Base-by-base conservation (phyloP, 2,888 invertebrate species). In the Diabrotica balteata region DNA sequence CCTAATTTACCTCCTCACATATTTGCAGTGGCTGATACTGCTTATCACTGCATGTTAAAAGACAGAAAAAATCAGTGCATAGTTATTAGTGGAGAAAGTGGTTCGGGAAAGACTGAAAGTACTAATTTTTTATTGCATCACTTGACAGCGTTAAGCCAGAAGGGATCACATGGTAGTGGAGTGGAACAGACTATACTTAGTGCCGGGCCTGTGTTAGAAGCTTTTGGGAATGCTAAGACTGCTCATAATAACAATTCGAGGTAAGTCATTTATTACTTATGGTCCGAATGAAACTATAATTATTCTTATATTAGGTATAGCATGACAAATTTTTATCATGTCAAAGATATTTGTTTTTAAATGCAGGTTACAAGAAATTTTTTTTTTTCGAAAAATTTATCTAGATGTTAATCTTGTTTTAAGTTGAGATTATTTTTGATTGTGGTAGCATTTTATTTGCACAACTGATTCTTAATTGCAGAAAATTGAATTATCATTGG, bases 201-300 rank as follows among this genome's bases (percentile, higher is more conserved):
- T 81, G 97, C 97, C 45, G 97, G 97, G 8, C 97, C 97, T 4
- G 97, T 97, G 54, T 86, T 98, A 57, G 97, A 97, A 88, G 97
- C 97, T 7, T 98, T 98, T 84, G 98, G 98, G n/a, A 98, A 98
- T 86, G 97, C 98, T 0, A 97, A 97, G 86, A 98, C 97, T 46
- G 95, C 97, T 4, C 97, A 97, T 82, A 97, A 97, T 84, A 97
- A 97, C 85, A 98, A 98, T 85, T 96, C 96, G 5, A 78, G 78
- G 78, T 77, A 69, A 72, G 68, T 62, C 9, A 7, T 47, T 60
- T 55, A 57, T 10, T 57, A 32, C 5, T 32, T 32, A 32, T 4
- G 32, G 5, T 4, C 32, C 4, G 32, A 32, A 2, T 5, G 32
- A 32, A 32, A 32, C 32, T 32, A 32, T 32, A 32, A 32, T 17